phyloP scores from a whole-genome alignment of 2,797 vertebrate genomes.

The Bryconaethiops microstoma region DNA sequence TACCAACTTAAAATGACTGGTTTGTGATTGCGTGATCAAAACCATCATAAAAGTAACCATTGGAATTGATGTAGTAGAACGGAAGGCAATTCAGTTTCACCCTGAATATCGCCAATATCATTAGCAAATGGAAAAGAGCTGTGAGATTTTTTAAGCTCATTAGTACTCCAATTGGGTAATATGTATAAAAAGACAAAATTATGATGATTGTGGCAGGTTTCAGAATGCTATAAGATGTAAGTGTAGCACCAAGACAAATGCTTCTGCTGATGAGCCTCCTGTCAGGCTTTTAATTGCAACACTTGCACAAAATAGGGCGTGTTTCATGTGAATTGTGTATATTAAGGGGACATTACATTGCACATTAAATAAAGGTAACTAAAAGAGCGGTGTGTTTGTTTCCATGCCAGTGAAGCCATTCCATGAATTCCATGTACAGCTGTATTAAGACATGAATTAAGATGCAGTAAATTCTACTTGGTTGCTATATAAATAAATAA shows the following conservation, averaged over 20 bases:
- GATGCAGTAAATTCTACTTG: too few relatives aligned
- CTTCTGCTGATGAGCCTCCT: background rate
- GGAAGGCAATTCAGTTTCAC: too few relatives aligned
- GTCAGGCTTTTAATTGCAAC: background rate
- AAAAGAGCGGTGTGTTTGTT: background rate
- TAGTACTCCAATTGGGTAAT: background rate
- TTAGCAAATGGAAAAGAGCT: too few relatives aligned
- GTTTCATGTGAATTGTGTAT: background rate
- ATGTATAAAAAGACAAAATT: background rate
- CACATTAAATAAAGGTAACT: background rate
- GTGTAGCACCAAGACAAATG: too few relatives aligned
- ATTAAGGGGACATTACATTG: background rate
- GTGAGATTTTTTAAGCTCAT: too few relatives aligned
- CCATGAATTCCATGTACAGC: background rate
- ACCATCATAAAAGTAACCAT: too few relatives aligned
- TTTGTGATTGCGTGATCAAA: too few relatives aligned
- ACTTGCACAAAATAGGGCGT: background rate
- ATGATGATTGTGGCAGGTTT: too few relatives aligned
- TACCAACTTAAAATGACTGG: too few relatives aligned
- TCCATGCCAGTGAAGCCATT: background rate
- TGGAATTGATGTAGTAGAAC: too few relatives aligned
- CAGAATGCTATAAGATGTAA: too few relatives aligned
- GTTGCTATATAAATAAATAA: constrained; percentile 9
- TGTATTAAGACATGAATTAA: background rate
- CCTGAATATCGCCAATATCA: too few relatives aligned